Percentiles rank a stretch among this genome's conserved stretches.
These are phyloP conservation scores for Eubasilissa splendida DNA, from an alignment of 2,888 invertebrate species.

Conservation along the genomic window DNA sequence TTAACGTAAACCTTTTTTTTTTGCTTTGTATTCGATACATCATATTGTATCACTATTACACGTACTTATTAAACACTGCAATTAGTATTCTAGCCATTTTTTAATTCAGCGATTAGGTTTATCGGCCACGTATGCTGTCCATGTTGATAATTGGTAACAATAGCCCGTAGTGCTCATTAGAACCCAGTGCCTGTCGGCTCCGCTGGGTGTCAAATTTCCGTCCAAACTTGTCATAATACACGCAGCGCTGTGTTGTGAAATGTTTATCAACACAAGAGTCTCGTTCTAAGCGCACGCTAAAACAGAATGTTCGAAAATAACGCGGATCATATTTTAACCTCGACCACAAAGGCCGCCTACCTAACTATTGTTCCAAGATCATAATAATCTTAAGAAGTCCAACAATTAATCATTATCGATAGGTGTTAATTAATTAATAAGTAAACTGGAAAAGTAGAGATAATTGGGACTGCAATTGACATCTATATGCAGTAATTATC, in stretches of 20 bases:
- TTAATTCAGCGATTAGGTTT: not conserved
- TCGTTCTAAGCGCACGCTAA: not conserved
- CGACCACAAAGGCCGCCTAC: no score
- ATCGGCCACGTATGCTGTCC: conserved; percentile 2
- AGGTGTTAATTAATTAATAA: no score
- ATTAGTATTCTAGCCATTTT: no score
- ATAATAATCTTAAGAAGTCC: no score
- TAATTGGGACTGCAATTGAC: no score
- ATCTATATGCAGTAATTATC: no score
- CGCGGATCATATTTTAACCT: not conserved
- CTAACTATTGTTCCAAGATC: no score
- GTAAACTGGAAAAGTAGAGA: no score
- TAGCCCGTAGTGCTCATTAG: conserved; percentile 4
- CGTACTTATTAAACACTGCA: no score
- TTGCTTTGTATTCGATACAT: not conserved
- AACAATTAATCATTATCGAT: no score
- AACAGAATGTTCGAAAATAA: conserved; percentile 11
- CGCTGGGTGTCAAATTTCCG: conserved; percentile 19
- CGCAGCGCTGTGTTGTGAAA: conserved; percentile 4
- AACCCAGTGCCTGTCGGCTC: not conserved
- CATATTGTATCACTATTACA: not conserved
- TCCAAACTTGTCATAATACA: conserved; percentile 22
- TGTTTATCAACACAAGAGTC: conserved; percentile 26
- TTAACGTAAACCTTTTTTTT: no score
- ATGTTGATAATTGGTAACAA: conserved; percentile 32